Percentiles rank a stretch among this genome's conserved stretches.
phyloP scores from a whole-genome alignment of 2,797 vertebrate species.

The Bradypodion pumilum region DNA sequence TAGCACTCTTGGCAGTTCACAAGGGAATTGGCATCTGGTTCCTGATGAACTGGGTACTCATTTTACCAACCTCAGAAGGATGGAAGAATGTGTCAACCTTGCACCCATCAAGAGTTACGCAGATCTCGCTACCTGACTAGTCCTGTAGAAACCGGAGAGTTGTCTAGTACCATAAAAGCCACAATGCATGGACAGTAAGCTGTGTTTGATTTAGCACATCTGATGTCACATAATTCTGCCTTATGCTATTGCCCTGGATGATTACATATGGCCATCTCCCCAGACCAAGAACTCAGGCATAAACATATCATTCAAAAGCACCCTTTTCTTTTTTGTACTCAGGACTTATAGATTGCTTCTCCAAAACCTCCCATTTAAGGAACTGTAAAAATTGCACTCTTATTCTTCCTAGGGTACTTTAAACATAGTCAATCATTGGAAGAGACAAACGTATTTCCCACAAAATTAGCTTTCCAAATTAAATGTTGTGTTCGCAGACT shows the following conservation, averaged over 20 bases:
- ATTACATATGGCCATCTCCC: neutral
- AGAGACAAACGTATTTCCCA: neutral
- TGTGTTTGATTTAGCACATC: neutral
- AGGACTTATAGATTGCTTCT: neutral
- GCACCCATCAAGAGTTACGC: no score
- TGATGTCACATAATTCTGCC: neutral
- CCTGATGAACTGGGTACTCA: no score
- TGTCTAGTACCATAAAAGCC: neutral
- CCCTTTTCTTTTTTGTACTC: neutral
- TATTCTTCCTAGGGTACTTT: neutral
- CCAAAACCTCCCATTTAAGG: neutral
- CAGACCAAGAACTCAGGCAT: neutral
- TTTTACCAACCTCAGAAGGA: no score
- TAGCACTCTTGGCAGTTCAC: no score
- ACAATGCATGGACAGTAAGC: neutral
- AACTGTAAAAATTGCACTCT: neutral
- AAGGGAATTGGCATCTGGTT: no score
- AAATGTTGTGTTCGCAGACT: neutral
- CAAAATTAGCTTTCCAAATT: conserved; percentile 9
- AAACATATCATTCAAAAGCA: neutral
- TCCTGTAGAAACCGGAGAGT: neutral
- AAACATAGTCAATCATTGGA: neutral
- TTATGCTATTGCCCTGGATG: neutral
- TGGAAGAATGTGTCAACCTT: no score
- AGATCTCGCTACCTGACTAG: neutral